phyloP scores from a whole-genome alignment of 1,140 invertebrate species.

The Drosophila mayri region DNA sequence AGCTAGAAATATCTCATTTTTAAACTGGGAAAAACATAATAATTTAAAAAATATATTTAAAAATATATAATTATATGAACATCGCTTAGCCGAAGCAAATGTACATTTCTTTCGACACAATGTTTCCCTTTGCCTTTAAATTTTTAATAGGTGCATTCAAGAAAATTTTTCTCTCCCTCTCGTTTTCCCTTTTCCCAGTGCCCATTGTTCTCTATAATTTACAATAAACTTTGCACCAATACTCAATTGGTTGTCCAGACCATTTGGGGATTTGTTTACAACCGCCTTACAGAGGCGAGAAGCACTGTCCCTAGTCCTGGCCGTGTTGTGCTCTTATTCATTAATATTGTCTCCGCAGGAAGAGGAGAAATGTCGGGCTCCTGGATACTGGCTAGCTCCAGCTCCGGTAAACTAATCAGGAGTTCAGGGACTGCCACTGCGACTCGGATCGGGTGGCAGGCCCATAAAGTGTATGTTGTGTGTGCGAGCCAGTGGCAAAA shows the following conservation, averaged over 20 bases:
- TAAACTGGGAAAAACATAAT: background rate
- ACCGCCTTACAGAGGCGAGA: constrained; percentile 17
- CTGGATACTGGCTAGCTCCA: background rate
- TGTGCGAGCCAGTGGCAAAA: constrained; percentile 9
- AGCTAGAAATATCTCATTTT: background rate
- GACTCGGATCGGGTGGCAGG: constrained; percentile 7
- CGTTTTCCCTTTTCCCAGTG: background rate
- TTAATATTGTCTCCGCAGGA: constrained; percentile 27
- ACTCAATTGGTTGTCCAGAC: background rate
- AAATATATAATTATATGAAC: background rate
- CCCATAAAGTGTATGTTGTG: constrained; percentile 7
- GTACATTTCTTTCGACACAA: background rate
- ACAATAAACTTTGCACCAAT: background rate
- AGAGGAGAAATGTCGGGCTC: background rate
- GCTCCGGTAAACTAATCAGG: constrained; percentile 39
- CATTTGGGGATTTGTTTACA: constrained; percentile 15
- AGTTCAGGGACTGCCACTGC: constrained; percentile 23
- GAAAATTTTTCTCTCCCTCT: no score
- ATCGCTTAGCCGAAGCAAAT: background rate
- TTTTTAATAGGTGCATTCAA: background rate
- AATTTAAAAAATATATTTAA: background rate
- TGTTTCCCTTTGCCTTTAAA: background rate
- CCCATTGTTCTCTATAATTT: background rate
- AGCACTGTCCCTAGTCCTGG: constrained; percentile 13
- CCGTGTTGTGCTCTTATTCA: constrained; percentile 21